These are phyloP conservation scores for Lasioglossum villosulum DNA, from an alignment of 2,888 invertebrate genomes.

Conservation along the genomic window DNA sequence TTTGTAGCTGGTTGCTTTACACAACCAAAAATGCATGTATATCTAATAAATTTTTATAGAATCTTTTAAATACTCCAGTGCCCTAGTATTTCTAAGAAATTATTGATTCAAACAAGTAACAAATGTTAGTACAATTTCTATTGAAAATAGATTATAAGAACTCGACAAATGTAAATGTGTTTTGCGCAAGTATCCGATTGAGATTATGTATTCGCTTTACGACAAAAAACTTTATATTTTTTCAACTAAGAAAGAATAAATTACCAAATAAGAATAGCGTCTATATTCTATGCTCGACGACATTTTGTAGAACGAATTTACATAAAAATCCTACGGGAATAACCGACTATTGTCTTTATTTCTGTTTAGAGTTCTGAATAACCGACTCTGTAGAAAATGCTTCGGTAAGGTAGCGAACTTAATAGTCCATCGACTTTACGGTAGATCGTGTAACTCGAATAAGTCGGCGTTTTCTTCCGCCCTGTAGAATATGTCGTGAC, in stretches of 20 bases:
- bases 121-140: neutral
- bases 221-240: neutral
- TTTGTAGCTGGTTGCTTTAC: conserved; percentile 53
- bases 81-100: neutral
- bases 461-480: too few relatives aligned
- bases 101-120: conserved; percentile 4
- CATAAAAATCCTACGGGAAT: too few relatives aligned
- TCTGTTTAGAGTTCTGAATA: too few relatives aligned
- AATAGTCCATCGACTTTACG: too few relatives aligned
- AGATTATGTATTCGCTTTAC: neutral
- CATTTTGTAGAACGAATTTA: neutral
- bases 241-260: conserved; percentile 10
- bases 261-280: neutral
- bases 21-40: conserved; percentile 30
- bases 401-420: too few relatives aligned
- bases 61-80: conserved; percentile 17
- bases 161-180: neutral
- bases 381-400: too few relatives aligned
- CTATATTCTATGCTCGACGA: neutral
- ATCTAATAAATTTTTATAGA: conserved; percentile 41
- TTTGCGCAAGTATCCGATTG: neutral
- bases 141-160: conserved; percentile 3
- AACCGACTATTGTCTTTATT: too few relatives aligned
- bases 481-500: too few relatives aligned
- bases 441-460: too few relatives aligned